Conservation (phyloP, 64 coral and sea anemone genomes). For the Montipora efflorescens region DNA sequence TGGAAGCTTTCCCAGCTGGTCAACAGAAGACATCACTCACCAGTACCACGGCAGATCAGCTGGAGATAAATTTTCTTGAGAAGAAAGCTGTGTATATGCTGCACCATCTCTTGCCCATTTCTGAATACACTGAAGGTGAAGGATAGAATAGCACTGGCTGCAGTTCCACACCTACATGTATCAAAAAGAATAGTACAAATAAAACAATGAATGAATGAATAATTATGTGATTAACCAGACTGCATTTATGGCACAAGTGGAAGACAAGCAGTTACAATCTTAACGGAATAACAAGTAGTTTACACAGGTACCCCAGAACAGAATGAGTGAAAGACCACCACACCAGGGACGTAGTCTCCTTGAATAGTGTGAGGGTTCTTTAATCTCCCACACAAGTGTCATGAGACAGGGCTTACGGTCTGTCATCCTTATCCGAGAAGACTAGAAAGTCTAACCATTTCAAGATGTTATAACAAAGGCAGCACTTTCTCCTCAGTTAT, state of each 20-base stretch:
- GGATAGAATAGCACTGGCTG: slow-evolving; percentile 78
- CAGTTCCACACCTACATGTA: slow-evolving; percentile 87
- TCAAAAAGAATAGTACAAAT: neutral
- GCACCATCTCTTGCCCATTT: slow-evolving; percentile 93
- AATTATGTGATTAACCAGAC: neutral
- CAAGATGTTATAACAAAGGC: no score
- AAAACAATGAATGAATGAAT: neutral
- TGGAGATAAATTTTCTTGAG: slow-evolving; percentile 67
- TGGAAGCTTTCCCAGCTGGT: no score
- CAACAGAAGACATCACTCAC: slow-evolving; percentile 36
- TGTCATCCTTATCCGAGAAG: no score
- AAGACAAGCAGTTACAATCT: neutral
- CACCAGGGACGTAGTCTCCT: no score
- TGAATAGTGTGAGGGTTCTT: no score
- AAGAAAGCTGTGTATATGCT: slow-evolving; percentile 36
- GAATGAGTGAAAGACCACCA: no score
- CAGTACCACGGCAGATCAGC: slow-evolving; percentile 78
- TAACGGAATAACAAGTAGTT: neutral
- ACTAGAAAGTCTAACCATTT: no score
- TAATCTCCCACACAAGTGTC: no score
- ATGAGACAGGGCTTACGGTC: no score
- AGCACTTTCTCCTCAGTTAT: no score
- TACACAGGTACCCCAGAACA: no score
- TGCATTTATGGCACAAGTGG: no score
- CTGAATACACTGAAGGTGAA: slow-evolving; percentile 94